phyloP scores from a whole-genome alignment of 2,113 vertebrate genomes.

The Cnemophilus loriae region DNA sequence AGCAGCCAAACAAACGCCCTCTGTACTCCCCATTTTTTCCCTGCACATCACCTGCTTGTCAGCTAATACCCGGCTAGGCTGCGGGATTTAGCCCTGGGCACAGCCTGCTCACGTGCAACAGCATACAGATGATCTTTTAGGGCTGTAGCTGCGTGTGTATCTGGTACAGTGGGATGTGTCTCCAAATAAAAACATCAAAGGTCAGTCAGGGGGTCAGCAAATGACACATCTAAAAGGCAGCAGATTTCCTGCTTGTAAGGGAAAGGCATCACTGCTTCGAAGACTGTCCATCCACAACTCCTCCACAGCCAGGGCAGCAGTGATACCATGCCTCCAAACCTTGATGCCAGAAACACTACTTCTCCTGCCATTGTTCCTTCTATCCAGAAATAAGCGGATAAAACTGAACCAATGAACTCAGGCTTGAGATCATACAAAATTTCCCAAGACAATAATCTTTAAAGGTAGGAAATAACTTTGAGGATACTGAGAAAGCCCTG shows the following conservation, averaged over 20 bases:
- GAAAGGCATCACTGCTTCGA: background rate
- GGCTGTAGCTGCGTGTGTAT: background rate
- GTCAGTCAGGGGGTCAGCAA: background rate
- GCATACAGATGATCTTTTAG: background rate
- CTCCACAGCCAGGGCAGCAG: background rate
- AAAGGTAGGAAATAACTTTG: background rate
- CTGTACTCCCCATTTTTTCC: background rate
- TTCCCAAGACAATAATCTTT: background rate
- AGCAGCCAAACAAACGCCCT: conserved; percentile 5
- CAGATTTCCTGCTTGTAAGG: background rate
- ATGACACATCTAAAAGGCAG: background rate
- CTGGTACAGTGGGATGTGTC: background rate
- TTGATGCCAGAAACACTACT: background rate
- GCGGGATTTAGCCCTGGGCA: background rate
- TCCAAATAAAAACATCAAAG: background rate
- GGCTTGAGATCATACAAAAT: background rate
- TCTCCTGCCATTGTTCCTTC: background rate
- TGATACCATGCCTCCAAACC: background rate
- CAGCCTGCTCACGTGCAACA: background rate
- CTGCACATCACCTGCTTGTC: background rate
- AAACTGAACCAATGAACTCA: background rate
- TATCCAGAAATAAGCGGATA: background rate
- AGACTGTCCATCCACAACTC: background rate
- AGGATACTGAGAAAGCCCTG: background rate
- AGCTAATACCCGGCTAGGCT: background rate